Evolutionary conservation across 37 sponge, comb jelly and placozoan genomes (phyloP).

Genomic region (Cladorhizidae sp.): DNA sequence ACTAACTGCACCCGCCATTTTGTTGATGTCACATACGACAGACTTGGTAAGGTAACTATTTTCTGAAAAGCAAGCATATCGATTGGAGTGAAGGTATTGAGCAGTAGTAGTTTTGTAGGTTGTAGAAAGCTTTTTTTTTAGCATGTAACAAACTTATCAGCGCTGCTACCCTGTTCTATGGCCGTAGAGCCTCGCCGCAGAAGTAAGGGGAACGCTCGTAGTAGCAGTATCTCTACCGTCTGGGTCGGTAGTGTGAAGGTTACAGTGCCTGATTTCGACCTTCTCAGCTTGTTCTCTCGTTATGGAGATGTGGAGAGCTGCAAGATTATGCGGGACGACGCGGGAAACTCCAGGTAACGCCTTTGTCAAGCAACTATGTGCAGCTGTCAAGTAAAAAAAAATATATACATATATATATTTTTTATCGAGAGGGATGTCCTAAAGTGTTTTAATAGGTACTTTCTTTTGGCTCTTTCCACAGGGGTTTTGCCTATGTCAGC

Average conservation of each 20-base stretch:
- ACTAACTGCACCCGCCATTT: too few species aligned
- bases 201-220: background rate
- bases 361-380: too few species aligned
- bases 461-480: background rate
- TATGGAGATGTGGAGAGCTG: slow-evolving; percentile 49
- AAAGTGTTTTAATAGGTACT: too few species aligned
- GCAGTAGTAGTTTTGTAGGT: too few species aligned
- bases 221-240: slow-evolving; percentile 35
- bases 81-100: too few species aligned
- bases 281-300: slow-evolving; percentile 31
- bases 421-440: too few species aligned
- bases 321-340: slow-evolving; percentile 41
- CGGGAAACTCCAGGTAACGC: slow-evolving; percentile 60
- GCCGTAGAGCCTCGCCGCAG: background rate
- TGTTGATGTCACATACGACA: too few species aligned
- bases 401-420: too few species aligned
- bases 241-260: slow-evolving; percentile 80
- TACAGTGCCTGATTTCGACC: slow-evolving; percentile 47
- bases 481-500: slow-evolving; percentile 79
- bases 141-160: too few species aligned
- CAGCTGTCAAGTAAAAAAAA: background rate
- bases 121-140: too few species aligned
- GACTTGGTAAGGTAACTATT: too few species aligned
- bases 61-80: too few species aligned
- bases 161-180: background rate